Conservation (phyloP, 2,797 vertebrate genomes). For the Uromys caudimaculatus region DNA sequence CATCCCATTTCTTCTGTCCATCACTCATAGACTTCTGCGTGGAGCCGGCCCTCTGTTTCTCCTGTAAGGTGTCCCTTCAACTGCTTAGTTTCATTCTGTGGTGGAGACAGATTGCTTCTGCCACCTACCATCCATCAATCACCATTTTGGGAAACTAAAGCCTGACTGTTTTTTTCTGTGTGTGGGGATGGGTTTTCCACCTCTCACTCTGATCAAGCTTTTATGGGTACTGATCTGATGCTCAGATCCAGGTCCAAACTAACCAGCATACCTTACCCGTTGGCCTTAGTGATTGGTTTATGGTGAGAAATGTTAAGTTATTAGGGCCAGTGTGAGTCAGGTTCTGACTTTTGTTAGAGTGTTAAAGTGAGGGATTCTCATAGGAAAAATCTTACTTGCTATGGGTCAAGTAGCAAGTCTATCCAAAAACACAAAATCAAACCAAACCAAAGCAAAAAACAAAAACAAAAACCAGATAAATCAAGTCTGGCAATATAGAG, state of each 20-base stretch:
- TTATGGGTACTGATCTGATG: background rate
- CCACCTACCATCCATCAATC: background rate
- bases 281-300: background rate
- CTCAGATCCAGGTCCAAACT: background rate
- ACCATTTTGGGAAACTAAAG: background rate
- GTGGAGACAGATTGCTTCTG: background rate
- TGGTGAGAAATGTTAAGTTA: background rate
- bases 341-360: background rate
- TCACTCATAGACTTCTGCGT: background rate
- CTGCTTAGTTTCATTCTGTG: background rate
- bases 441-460: background rate
- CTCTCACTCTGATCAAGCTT: background rate
- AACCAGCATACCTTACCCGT: background rate
- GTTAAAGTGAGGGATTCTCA: background rate
- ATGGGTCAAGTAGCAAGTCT: background rate
- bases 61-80: background rate
- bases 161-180: background rate
- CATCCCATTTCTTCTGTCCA: background rate
- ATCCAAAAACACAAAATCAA: background rate
- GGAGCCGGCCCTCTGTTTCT: background rate
- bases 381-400: background rate
- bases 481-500: background rate
- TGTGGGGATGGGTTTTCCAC: accelerated
- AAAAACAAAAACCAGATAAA: background rate
- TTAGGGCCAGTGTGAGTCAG: background rate